These are phyloP conservation scores for Phaedon cochleariae DNA, from an alignment of 2,888 invertebrate genomes.

Conservation along the genomic window DNA sequence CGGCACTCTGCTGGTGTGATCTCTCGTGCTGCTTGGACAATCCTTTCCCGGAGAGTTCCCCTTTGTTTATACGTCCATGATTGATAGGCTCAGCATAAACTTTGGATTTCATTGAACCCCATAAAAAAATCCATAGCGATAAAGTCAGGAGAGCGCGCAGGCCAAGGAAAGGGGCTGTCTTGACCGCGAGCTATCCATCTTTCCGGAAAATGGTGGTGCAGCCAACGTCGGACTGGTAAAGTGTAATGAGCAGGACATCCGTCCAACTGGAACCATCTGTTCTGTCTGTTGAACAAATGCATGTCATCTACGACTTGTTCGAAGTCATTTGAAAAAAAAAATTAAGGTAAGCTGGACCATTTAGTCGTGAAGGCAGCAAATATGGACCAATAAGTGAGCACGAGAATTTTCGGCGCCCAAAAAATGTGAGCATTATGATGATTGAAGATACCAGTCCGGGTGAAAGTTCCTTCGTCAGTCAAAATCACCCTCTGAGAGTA, in stretches of 20 bases:
- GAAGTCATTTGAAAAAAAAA: constrained; percentile 28
- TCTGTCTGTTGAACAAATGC: constrained; percentile 27
- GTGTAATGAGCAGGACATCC: constrained; percentile 26
- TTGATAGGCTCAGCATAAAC: constrained; percentile 20
- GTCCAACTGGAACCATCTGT: constrained; percentile 29
- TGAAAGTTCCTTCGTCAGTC: constrained; percentile 3
- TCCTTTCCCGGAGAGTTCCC: too few species aligned
- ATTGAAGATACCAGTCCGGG: constrained; percentile 2
- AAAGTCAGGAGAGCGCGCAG: constrained; percentile 12
- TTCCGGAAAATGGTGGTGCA: constrained; percentile 24
- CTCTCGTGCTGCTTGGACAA: too few species aligned
- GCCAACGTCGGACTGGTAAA: constrained; percentile 18
- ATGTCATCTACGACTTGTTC: constrained; percentile 29
- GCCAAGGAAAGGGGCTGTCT: constrained; percentile 21
- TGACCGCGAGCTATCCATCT: constrained; percentile 20
- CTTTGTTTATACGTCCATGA: not conserved
- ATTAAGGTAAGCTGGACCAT: constrained; percentile 19
- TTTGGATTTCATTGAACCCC: constrained; percentile 2
- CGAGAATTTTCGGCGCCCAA: constrained; percentile 4
- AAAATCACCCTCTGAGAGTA: not conserved
- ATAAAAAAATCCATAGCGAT: not conserved
- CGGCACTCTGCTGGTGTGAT: not conserved
- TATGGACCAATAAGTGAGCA: constrained; percentile 23
- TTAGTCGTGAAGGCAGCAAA: constrained; percentile 11
- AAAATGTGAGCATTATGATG: constrained; percentile 13